Evolutionary conservation across 2,113 vertebrate species (phyloP).

Genomic region (Lepus americanus): DNA sequence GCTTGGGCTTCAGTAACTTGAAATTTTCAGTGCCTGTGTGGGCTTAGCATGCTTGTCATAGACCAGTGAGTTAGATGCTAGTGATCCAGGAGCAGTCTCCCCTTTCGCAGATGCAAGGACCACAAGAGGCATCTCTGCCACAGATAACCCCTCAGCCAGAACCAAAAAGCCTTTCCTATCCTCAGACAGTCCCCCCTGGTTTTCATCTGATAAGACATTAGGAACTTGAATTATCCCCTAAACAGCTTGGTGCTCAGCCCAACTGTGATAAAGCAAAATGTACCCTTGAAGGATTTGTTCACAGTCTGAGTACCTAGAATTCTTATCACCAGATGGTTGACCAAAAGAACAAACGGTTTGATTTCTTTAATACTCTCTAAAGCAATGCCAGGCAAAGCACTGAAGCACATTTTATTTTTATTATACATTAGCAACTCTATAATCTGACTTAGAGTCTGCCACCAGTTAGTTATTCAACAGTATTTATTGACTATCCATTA

Average conservation of each 20-base stretch:
- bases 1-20: not conserved
- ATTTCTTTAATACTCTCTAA: conserved; percentile 16
- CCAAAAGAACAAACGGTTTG: conserved; percentile 38
- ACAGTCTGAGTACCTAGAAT: not conserved
- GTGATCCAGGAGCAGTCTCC: not conserved
- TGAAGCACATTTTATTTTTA: conserved; percentile 56
- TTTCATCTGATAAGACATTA: not conserved
- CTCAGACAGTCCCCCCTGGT: not conserved
- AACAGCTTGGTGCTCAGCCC: not conserved
- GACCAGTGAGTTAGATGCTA: not conserved
- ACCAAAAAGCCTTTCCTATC: not conserved
- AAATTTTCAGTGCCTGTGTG: not conserved
- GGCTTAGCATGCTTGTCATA: not conserved
- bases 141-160: not conserved
- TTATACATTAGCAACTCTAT: conserved; percentile 5
- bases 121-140: not conserved
- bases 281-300: conserved; percentile 18
- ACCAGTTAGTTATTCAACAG: conserved; percentile 20
- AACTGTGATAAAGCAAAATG: not conserved
- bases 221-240: not conserved
- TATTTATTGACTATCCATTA: not conserved
- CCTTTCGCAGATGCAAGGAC: not conserved
- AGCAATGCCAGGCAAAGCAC: conserved; percentile 5
- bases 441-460: not conserved
- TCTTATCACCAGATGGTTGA: not conserved